Evolutionary conservation across 2,113 vertebrate species (phyloP).

Genomic region (Pungitius pungitius): DNA sequence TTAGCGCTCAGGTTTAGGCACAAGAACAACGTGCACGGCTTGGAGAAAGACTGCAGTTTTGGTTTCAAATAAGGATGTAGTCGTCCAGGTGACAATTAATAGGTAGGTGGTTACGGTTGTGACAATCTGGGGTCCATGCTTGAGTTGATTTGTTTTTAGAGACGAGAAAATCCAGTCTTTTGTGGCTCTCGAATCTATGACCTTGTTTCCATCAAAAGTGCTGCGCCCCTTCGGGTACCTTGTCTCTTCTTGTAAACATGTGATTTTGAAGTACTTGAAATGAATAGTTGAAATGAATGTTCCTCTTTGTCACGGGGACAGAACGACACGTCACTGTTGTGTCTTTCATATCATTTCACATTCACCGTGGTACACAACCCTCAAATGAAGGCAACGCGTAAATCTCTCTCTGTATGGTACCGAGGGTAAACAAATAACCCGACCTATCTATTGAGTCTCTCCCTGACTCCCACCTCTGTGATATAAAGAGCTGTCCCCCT

Average conservation of each 20-base stretch:
- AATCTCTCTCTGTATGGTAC: conserved; percentile 1
- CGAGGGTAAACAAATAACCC: conserved; percentile 48
- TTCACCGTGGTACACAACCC: conserved; percentile 10
- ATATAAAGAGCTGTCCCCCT: conserved; percentile 41
- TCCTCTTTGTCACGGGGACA: background rate
- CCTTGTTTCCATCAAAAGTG: too few relatives aligned
- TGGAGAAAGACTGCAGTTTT: background rate
- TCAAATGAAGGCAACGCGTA: conserved; percentile 19
- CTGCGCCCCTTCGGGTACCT: background rate
- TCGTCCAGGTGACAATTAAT: background rate
- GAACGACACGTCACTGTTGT: conserved; percentile 10
- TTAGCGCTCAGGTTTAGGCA: background rate
- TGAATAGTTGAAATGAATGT: background rate
- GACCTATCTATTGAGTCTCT: conserved; percentile 33
- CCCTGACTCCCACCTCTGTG: conserved; percentile 33
- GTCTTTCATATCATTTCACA: conserved; percentile 29
- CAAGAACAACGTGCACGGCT: background rate
- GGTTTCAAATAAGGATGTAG: background rate
- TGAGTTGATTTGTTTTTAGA: background rate
- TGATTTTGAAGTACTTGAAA: background rate
- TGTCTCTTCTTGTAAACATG: background rate
- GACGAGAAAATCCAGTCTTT: background rate
- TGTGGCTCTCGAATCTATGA: background rate
- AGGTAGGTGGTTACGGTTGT: background rate
- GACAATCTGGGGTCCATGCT: too few relatives aligned